Evolutionary conservation across 2,113 vertebrate species (phyloP), one percentile per base, ranked within the genome.

Genomic region (Labeo rohita): DNA sequence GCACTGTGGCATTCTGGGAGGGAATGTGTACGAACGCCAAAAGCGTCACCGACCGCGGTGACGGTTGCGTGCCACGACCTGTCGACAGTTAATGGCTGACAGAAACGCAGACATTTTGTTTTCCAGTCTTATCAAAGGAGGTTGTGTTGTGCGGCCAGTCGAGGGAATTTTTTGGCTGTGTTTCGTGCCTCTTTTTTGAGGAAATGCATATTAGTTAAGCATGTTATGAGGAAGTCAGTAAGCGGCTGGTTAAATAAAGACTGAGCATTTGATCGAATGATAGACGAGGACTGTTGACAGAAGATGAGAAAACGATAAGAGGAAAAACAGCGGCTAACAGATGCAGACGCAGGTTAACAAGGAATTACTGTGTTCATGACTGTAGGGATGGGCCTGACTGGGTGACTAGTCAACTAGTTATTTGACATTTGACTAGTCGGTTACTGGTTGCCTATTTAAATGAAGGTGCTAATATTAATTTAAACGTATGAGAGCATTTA

Each of bases 161-260:
- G 63, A 83, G 89, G 89, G 80, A 59, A 10, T 49, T 59, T 89
- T 89, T 80, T 13, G 16, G 3, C 28, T 50, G 66, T 1, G 0
- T 8, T 75, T 21, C 59, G 2, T 34, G 59, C 21, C 66, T n/a
- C 6, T 56, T 15, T 59, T 89, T 87, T 87, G 76, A 90, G 90
- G 90, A 91, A 91, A 90, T 88, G 47, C 80, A 72, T 34, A 23
- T 2, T 5, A 78, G 39, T 59, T 34, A 43, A 49, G 43, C 11
- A n/a, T 59, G 81, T 39, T 80, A 88, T 72, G 36, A 89, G 90
- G 89, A 91, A 91, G 89, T 88, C 16, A 50, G 13, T 11, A 59
- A 15, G 66, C 1, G n/a, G 11, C 18, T 43, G 47, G 21, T 23
- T 66, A 47, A 75, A 45, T 8, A 84, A 78, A 87, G n/a, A 61